These are phyloP conservation scores for Panagrolaimus sp. DNA, from an alignment of 1,140 invertebrate species.

Conservation along the genomic window DNA sequence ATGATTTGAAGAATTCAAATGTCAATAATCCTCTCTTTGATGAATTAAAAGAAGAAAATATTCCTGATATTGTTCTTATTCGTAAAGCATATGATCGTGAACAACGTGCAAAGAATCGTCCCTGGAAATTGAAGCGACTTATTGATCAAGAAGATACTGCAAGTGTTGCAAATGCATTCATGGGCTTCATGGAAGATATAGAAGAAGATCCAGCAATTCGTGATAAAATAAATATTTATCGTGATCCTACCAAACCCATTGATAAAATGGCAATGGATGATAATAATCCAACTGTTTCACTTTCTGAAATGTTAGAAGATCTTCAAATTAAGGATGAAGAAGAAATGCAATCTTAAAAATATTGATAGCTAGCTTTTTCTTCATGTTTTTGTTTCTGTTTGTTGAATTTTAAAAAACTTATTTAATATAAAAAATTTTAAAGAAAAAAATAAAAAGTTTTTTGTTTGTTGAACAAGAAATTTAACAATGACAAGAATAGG, in stretches of 20 bases:
- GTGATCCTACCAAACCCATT: constrained; percentile 60
- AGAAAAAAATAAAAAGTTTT: neutral
- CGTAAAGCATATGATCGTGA: constrained; percentile 82
- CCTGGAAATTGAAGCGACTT: constrained; percentile 86
- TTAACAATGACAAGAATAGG: too few species aligned
- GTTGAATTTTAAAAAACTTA: neutral
- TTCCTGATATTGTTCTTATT: constrained; percentile 65
- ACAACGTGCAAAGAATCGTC: constrained; percentile 67
- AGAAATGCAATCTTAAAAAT: constrained; percentile 36
- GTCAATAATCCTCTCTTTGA: constrained; percentile 53
- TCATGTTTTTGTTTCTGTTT: constrained; percentile 7
- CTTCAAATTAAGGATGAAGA: constrained; percentile 62
- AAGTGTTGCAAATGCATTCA: constrained; percentile 49
- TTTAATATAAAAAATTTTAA: constrained; percentile 1
- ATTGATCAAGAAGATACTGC: constrained; percentile 60
- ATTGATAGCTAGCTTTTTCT: neutral
- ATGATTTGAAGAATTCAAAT: constrained; percentile 51
- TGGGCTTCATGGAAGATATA: constrained; percentile 81
- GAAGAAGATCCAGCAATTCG: constrained; percentile 85
- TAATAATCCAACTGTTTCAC: constrained; percentile 75
- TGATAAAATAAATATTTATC: constrained; percentile 88
- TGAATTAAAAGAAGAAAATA: constrained; percentile 42
- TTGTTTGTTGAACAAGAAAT: too few species aligned
- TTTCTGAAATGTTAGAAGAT: constrained; percentile 96
- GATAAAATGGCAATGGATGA: constrained; percentile 65